Evolutionary conservation across 2,888 invertebrate genomes (phyloP).

Genomic region (Parthenolecanium corni): DNA sequence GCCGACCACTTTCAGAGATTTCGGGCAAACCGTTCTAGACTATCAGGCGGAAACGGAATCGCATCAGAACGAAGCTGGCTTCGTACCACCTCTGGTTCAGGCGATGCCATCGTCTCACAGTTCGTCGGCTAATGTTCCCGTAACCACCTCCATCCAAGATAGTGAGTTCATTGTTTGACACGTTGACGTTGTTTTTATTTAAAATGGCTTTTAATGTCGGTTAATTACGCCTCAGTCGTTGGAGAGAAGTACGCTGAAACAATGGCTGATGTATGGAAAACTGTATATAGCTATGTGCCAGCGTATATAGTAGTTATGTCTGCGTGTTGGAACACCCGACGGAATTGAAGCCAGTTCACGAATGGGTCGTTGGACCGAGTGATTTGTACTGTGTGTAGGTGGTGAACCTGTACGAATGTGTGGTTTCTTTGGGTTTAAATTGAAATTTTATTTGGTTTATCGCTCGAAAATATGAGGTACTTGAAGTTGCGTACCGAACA

Average conservation of each 20-base stretch:
- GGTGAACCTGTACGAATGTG: no score
- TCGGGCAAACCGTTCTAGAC: conserved; percentile 79
- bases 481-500: no score
- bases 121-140: conserved; percentile 14
- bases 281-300: no score
- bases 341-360: no score
- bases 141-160: background rate
- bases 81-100: conserved; percentile 69
- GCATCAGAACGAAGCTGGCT: conserved; percentile 77
- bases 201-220: background rate
- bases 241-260: background rate
- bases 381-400: no score
- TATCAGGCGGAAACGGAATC: conserved; percentile 62
- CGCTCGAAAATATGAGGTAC: no score
- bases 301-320: no score
- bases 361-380: no score
- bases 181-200: background rate
- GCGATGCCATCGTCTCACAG: conserved; percentile 38
- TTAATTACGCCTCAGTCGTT: background rate
- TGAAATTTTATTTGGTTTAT: no score
- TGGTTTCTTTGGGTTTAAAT: no score
- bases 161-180: background rate
- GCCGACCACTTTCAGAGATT: conserved; percentile 75
- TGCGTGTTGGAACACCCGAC: no score
- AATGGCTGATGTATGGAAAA: background rate